A percentile compares a stretch with the other conserved stretches of the same genome.
Conservation (phyloP, 2,113 vertebrate species). For the Eurystomus gularis region DNA sequence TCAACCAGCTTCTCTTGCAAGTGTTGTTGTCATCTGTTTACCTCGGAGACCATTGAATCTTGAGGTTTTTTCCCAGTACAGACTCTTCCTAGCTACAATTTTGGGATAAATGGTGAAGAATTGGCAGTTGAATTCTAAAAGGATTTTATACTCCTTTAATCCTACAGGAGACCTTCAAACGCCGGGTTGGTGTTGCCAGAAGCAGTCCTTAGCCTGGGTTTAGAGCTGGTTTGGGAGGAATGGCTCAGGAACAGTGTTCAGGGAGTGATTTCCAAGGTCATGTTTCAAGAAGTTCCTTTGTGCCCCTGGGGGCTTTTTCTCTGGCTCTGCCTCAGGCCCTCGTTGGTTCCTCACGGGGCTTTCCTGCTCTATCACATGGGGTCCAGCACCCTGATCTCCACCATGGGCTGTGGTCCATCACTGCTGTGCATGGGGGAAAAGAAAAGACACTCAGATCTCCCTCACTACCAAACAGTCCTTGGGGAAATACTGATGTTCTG, state of each 20-base stretch:
- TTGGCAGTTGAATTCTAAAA: not conserved
- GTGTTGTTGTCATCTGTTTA: not conserved
- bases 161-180: not conserved
- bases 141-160: not conserved
- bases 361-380: not conserved
- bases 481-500: not conserved
- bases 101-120: not conserved
- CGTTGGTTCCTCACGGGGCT: accelerated
- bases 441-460: not conserved
- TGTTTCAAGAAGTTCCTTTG: not conserved
- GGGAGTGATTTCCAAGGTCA: not conserved
- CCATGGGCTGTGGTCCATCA: not conserved
- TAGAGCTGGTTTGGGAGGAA: not conserved
- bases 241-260: not conserved
- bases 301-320: not conserved
- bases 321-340: not conserved
- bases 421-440: not conserved
- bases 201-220: not conserved
- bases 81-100: not conserved
- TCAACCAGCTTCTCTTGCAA: not conserved
- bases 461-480: not conserved
- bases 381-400: not conserved
- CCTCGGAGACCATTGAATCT: not conserved
- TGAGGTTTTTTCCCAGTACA: not conserved
- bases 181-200: not conserved